Base-by-base conservation (phyloP, 2,888 invertebrate genomes). In the Galerucella calmariensis region DNA sequence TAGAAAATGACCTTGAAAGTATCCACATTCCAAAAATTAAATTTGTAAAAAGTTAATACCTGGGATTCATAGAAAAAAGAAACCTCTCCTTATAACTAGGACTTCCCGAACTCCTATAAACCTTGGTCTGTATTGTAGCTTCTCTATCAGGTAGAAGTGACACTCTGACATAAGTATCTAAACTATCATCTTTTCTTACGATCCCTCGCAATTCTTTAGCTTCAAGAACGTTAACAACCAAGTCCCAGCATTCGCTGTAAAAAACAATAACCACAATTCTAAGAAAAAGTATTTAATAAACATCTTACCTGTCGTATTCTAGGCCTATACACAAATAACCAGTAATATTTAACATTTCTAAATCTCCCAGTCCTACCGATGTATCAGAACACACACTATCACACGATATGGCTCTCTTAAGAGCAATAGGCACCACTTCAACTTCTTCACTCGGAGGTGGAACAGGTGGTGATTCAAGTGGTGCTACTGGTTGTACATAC, bases 371-470 rank as follows among this genome's bases (percentile, higher is more conserved):
- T 27, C 91, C 90, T 1, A 94, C 92, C 1, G 94, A 94, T 0
- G 94, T 93, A 81, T 95, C 94, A 1, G 94, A 94, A 81, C 92
- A 93, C 35, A 95, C 93, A 67, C 94, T 94, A 82, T 95, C 95
- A 84, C 94, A 95, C 35, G 94, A 94, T 80, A 94, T 89, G 0
- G 94, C 94, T 75, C 94, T 87, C 80, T 91, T 90, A 72, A 93
- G 87, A 51, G 85, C 85, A 1, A 88, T 83, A 2, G 87, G 81
- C 35, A 84, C 80, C 66, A 81, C 81, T 73, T 85, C 85, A 48
- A 79, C 81, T 44, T 78, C 78, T 53, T 76, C 77, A 27, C 35
- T 48, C n/a, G 58, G 61, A 14, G 72, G 24, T 41, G 74, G 72
- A 27, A 67, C 27, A 8, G 69, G 58, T 12, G 75, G 69, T 24